phyloP scores from a whole-genome alignment of 2,797 vertebrate species.

The Gastrophryne carolinensis region DNA sequence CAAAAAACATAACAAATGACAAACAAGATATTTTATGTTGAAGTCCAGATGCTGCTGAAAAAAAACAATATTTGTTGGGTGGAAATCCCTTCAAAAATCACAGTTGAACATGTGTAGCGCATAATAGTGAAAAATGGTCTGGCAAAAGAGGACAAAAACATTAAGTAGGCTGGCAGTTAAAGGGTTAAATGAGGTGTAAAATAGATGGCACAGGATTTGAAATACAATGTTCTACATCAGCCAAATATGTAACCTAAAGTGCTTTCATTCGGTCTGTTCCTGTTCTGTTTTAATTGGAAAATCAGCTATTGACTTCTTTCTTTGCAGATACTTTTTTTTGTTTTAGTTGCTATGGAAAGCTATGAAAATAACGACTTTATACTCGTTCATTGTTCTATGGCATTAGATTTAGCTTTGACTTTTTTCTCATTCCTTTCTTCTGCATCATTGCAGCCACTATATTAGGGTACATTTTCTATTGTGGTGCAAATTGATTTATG shows the following conservation, averaged over 20 bases:
- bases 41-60: no score
- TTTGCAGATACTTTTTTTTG: no score
- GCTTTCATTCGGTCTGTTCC: background rate
- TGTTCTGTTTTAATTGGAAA: constrained; percentile 39
- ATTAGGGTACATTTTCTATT: constrained; percentile 29
- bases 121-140: no score
- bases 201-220: background rate
- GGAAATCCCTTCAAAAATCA: no score
- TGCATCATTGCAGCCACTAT: background rate
- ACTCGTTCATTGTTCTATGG: background rate
- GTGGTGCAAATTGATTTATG: constrained; percentile 39
- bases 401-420: background rate
- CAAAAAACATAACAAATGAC: no score
- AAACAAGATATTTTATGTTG: no score
- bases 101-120: no score
- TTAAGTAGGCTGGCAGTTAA: no score
- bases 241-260: background rate
- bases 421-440: constrained; percentile 20
- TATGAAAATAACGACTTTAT: constrained; percentile 16
- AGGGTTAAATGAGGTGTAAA: no score
- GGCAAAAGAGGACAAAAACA: no score
- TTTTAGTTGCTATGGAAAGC: constrained; percentile 30
- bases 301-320: constrained; percentile 18
- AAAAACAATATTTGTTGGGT: no score
- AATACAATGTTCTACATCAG: background rate